Evolutionary conservation across 2,888 invertebrate genomes (phyloP).

Genomic region (Oxyscelio sp.): DNA sequence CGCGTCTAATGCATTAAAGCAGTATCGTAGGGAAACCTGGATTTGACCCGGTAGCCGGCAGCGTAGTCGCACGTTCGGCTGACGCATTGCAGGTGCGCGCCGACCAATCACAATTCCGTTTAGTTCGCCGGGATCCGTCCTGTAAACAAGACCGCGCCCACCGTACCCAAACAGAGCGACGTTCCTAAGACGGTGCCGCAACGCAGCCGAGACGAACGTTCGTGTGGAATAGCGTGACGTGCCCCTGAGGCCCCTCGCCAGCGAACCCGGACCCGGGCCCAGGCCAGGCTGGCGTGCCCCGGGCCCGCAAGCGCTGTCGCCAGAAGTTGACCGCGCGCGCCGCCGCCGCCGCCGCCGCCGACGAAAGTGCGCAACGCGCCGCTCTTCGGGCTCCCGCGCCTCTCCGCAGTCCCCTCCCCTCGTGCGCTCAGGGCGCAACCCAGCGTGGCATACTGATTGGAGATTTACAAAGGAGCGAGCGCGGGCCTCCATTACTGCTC

Average conservation of each 20-base stretch:
- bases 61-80: slow-evolving; percentile 89
- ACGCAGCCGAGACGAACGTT: not conserved
- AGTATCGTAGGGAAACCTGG: slow-evolving; percentile 82
- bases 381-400: slow-evolving; percentile 73
- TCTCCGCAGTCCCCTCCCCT: slow-evolving; percentile 74
- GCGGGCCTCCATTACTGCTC: slow-evolving; percentile 85
- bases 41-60: slow-evolving; percentile 86
- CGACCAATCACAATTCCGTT: slow-evolving; percentile 93
- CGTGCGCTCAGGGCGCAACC: slow-evolving; percentile 89
- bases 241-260: not conserved
- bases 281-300: slow-evolving; percentile 58
- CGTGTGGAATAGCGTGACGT: slow-evolving; percentile 37
- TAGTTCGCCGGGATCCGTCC: slow-evolving; percentile 90
- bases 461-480: slow-evolving; percentile 79
- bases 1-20: slow-evolving; percentile 72
- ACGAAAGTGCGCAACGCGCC: slow-evolving; percentile 73
- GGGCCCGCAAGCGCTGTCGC: slow-evolving; percentile 36
- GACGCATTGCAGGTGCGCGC: slow-evolving; percentile 96
- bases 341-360: slow-evolving; percentile 87
- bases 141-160: slow-evolving; percentile 92
- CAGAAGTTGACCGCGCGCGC: slow-evolving; percentile 1
- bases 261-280: slow-evolving; percentile 18
- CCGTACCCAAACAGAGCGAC: slow-evolving; percentile 74
- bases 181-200: slow-evolving; percentile 46
- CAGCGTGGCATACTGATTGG: slow-evolving; percentile 86